Base-by-base conservation (phyloP, 53 echinoderm and acorn worm species). In the Apostichopus leukothele region DNA sequence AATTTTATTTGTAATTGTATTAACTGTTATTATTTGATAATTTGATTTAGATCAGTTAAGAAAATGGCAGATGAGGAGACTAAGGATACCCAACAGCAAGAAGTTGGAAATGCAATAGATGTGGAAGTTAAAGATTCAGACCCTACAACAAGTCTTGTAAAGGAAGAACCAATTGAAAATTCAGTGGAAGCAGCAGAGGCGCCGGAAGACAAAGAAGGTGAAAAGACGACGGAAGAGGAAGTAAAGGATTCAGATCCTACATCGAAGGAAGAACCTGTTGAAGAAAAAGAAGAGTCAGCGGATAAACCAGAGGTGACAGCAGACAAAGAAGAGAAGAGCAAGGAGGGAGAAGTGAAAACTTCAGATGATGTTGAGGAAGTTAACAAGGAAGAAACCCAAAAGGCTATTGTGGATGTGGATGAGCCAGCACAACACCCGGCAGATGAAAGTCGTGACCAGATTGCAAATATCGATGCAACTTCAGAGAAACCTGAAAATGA, bases 51-150 rank as follows among this genome's bases (percentile, higher is more conserved):
- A n/a, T 18, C 18, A 13, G 71, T 39, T 2, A 39, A 39, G 2
- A 71, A 71, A 6, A 71, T 71, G 71, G 71, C 71, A 13, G 89
- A 79, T 12, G 93, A 75, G 50, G 90, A 57, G 50, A 76, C 81
- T 11, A 66, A 26, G 5, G 76, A 23, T 50, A 50, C 51, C 16
- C 19, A 71, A 26, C 53, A 88, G 5, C 52, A 60, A 50, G 78
- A 60, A 20, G 68, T 88, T 89, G 91, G 75, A 75, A 55, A 59
- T 11, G 68, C 84, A 59, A 6, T 50, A 11, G 55, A 20, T 23
- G 75, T n/a, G 53, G 55, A 75, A 75, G 23, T 12, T 21, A 52
- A 13, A 5, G 89, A 39, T 39, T 39, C 39, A 39, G 39, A 0
- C 39, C 39, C 39, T 39, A 3, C 39, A 39, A 39, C 39, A 39